phyloP scores from a whole-genome alignment of 2,113 vertebrate species.

The Sphyrna mokarran region DNA sequence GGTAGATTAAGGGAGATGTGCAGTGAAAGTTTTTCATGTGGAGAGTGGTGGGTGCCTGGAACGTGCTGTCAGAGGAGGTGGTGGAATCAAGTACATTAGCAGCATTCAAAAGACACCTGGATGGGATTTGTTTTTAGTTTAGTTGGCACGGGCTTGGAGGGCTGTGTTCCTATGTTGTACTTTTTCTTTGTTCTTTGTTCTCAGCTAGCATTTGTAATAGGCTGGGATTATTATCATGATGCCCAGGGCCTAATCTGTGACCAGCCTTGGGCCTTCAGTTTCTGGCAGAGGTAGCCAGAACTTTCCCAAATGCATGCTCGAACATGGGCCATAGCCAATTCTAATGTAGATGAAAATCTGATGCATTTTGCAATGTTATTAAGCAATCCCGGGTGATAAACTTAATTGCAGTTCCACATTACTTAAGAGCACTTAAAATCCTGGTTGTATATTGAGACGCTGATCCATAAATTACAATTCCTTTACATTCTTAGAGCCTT shows the following conservation, averaged over 20 bases:
- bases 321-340: neutral
- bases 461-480: neutral
- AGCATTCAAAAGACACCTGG: too few relatives aligned
- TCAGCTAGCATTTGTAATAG: neutral
- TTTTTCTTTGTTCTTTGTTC: too few relatives aligned
- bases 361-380: slow-evolving; percentile 1
- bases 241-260: neutral
- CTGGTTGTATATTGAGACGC: neutral
- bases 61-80: too few relatives aligned
- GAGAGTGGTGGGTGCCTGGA: too few relatives aligned
- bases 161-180: too few relatives aligned
- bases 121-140: too few relatives aligned
- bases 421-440: neutral
- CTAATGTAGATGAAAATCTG: neutral
- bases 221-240: neutral
- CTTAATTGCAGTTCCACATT: neutral
- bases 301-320: neutral
- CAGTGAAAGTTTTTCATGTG: too few relatives aligned
- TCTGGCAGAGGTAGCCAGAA: neutral
- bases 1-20: too few relatives aligned
- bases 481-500: neutral
- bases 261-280: neutral
- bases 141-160: too few relatives aligned
- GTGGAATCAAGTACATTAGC: too few relatives aligned
- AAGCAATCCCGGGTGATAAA: neutral